phyloP scores from a whole-genome alignment of 2,797 vertebrate species.

The Rhinichthys osculus region DNA sequence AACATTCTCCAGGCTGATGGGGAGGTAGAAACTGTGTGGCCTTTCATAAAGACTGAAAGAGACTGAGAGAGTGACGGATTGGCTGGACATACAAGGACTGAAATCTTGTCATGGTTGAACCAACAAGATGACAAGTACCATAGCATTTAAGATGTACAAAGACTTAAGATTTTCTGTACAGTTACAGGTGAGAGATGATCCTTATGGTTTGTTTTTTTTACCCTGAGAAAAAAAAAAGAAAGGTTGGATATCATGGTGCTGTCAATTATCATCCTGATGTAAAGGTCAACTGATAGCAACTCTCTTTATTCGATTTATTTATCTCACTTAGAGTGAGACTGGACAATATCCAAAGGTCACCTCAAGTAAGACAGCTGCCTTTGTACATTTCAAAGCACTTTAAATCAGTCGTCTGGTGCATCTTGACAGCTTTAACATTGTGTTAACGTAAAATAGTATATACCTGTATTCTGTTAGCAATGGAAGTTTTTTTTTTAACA shows the following conservation, averaged over 20 bases:
- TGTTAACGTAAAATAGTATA: neutral
- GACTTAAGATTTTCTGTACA: neutral
- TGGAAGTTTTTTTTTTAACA: neutral
- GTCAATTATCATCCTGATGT: neutral
- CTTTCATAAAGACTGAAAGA: conserved; percentile 7
- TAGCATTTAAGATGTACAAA: conserved; percentile 11
- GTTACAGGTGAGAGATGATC: neutral
- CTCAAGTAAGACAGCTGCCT: neutral
- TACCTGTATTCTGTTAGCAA: neutral
- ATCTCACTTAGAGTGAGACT: conserved; percentile 13
- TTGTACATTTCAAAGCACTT: neutral
- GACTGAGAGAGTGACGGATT: neutral
- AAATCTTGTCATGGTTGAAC: neutral
- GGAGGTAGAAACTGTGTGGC: neutral
- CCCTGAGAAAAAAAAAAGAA: neutral
- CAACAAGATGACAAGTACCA: conserved; percentile 22
- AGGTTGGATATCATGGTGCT: neutral
- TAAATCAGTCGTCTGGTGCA: neutral
- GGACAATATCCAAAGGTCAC: conserved; percentile 20
- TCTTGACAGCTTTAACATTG: neutral
- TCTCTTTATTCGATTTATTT: conserved; percentile 2
- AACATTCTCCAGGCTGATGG: neutral
- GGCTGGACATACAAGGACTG: neutral
- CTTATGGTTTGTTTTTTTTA: neutral
- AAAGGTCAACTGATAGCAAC: conserved; percentile 2